Evolutionary conservation across 1,140 invertebrate species (phyloP), one percentile per base, ranked within the genome.

Genomic region (Brachionus rubens): DNA sequence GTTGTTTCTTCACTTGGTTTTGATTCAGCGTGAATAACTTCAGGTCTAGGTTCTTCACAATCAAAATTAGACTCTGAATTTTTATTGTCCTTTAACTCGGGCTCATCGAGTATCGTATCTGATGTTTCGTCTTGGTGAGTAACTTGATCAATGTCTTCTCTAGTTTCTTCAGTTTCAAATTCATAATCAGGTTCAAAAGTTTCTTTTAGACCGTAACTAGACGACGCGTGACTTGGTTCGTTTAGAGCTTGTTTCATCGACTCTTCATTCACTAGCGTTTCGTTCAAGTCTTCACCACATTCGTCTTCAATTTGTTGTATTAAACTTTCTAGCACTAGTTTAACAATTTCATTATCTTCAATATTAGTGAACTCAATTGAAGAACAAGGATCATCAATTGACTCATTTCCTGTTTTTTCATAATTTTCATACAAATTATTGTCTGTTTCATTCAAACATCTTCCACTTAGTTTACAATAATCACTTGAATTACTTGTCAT

Each of bases 401-500:
- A 26, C 48, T 50, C 48, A 50, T 50, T 26, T 5, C 43, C 10
- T 10, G 12, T 19, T 50, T 19, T 50, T 4, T 36, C 33, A 36
- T 36, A 59, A 36, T 59, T 59, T 12, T 36, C 54, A 33, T 59
- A 16, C 4, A 19, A 1, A 59, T 28, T 59, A 16, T n/a, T n/a
- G n/a, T n/a, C n/a, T n/a, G n/a, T n/a, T n/a, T 59, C 54, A 59
- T 59, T 59, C 7, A 59, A 16, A 19, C 30, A 28, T 28, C 36
- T 59, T 36, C n/a, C 33, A 36, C 28, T 59, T 36, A 59, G n/a
- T 16, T 59, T 59, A 21, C 54, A 59, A 36, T 59, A 59, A 21
- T 59, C 59, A 41, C 59, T 43, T 4, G 59, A 65, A 24, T 65
- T 6, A 43, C 36, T 65, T 7, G 36, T 65, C 7, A 65, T 21